Evolutionary conservation across 2,113 vertebrate species (phyloP), one percentile per base, ranked within the genome.

Genomic region (Hucho hucho): DNA sequence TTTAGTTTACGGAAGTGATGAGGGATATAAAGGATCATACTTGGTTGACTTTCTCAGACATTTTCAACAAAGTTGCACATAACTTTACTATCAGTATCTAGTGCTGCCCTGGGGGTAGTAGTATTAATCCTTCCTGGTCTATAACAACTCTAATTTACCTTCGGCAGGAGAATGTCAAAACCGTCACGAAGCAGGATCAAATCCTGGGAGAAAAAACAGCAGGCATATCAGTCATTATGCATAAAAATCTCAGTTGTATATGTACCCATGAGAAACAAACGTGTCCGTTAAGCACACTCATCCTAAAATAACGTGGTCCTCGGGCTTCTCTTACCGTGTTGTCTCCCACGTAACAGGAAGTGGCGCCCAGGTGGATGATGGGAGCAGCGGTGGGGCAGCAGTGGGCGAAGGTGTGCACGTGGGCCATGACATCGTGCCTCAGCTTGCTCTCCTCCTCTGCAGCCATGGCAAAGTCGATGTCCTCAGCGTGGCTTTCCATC

Each of bases 351-450:
- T 96, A 98, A 87, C 98, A 99, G 79, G 97, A 99, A 20, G 96
- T 99, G 78, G 97, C 97, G 0, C 98, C 98, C 0, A 99, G 95
- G 83, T 99, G 97, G 80, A 99, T 97, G 80, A 99, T 96, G 86
- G 95, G 93, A 3, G 98, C 96, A 1, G 98, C 97, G 4, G 93
- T 86, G 0, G 97, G 98, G 79, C 97, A 99, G 91, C 93, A 97
- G 86, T 94, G 92, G 26, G 95, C 96, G 20, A 98, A 98, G 0
- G 97, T 98, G 89, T 99, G 97, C 64, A 98, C 97, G 0, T 99
- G 97, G 16, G 97, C 98, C 98, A 99, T 99, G 80, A 99, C 97
- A 0, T 99, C 97, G 0, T 98, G 98, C 29, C 97, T 88, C 73
- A 98, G 90, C 43, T 90, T 95, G 13, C 93, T 95, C 84, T 99